Evolutionary conservation across 2,113 vertebrate genomes (phyloP), one percentile per base, ranked within the genome.

Genomic region (Gadus macrocephalus): DNA sequence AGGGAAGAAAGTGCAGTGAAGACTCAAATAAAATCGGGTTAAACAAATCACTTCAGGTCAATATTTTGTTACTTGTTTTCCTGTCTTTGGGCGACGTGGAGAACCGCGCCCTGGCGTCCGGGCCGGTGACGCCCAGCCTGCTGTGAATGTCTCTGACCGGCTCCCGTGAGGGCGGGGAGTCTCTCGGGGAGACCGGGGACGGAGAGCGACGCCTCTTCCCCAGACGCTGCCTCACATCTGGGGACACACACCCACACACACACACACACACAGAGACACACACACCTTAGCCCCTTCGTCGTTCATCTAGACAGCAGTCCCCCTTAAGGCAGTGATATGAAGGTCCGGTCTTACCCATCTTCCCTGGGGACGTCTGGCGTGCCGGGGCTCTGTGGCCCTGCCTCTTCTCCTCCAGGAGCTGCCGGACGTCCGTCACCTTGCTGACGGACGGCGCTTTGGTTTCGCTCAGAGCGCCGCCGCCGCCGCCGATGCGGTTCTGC

Each of bases 321-420:
- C 15, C 15, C 5, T n/a, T n/a, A 58, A 58, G 15, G 55, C 66
- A n/a, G 15, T 58, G 55, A n/a, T 17, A 16, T n/a, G n/a, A n/a
- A 58, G 1, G 55, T n/a, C 15, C 16, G 9, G 63, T 9, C 66
- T 67, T 74, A 98, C 96, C 96, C 79, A 93, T 95, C 81, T 95
- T 98, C 27, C 90, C 86, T 28, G 87, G 74, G 74, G 82, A 4
- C 19, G 75, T 71, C 73, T 56, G 80, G 0, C 76, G 83, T n/a
- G 85, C 67, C 87, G 91, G 15, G 88, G 88, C 20, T 91, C 91
- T 38, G 90, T 86, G 0, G 1, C 90, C 92, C 61, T 96, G 95
- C 42, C 97, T 91, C 73, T 98, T 99, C 85, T 98, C 97, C 87
- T 98, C 95, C 81, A 98, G 83, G 35, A 99, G 90, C 53, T 96